Evolutionary conservation across 2,113 vertebrate genomes (phyloP).

Genomic region (Phaetusa simplex): DNA sequence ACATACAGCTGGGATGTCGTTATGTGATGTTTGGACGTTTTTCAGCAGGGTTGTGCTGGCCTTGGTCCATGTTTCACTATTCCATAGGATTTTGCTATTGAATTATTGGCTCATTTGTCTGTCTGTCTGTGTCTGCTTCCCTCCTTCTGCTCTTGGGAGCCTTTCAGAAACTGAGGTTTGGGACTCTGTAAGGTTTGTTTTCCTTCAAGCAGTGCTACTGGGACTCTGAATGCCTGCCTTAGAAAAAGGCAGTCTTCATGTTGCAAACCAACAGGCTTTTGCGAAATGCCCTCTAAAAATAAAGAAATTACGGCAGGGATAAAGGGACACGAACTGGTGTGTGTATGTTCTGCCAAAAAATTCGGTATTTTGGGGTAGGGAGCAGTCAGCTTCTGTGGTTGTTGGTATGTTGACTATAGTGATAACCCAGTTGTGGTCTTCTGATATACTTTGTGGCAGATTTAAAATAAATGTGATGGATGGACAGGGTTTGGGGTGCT

Average conservation of each 20-base stretch:
- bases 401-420: neutral
- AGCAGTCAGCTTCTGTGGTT: neutral
- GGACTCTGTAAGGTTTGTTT: neutral
- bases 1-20: neutral
- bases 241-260: neutral
- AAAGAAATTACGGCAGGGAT: neutral
- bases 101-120: neutral
- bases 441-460: neutral
- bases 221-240: neutral
- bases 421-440: too few species aligned
- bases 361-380: neutral
- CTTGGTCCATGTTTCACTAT: rapidly evolving
- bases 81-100: neutral
- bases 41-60: neutral
- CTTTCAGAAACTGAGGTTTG: neutral
- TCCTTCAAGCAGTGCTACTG: neutral
- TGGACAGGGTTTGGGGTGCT: neutral
- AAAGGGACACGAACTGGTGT: rapidly evolving
- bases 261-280: neutral
- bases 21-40: neutral
- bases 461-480: neutral
- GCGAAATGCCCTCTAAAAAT: neutral
- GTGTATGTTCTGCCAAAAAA: too few species aligned
- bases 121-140: neutral
- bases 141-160: neutral